These are phyloP conservation scores for Eulemur mongoz DNA, from an alignment of 2,797 vertebrate species.

Conservation along the genomic window DNA sequence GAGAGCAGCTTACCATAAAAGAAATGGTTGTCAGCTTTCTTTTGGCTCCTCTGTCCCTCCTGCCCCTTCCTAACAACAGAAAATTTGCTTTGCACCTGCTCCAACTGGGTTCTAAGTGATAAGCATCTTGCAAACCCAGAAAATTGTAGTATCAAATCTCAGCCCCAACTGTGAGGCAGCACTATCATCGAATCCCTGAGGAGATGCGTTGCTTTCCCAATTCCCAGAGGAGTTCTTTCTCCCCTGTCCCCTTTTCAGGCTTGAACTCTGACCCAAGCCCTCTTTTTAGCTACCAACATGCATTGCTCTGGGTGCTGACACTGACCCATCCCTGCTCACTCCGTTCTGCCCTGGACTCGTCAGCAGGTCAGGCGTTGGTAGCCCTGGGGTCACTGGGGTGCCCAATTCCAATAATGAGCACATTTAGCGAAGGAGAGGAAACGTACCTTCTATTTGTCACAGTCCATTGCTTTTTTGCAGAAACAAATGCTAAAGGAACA, in stretches of 20 bases:
- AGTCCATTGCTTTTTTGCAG: background rate
- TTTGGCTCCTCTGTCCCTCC: slow-evolving; percentile 49
- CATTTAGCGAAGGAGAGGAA: slow-evolving; percentile 71
- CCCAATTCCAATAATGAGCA: slow-evolving; percentile 82
- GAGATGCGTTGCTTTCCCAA: slow-evolving; percentile 64
- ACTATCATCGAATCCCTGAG: slow-evolving; percentile 58
- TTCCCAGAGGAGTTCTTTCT: slow-evolving; percentile 58
- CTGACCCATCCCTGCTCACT: slow-evolving; percentile 29
- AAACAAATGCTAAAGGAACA: slow-evolving; percentile 12
- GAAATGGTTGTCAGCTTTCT: slow-evolving; percentile 57
- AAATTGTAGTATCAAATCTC: slow-evolving; percentile 83
- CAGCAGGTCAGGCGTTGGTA: slow-evolving; percentile 79
- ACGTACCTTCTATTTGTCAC: slow-evolving; percentile 8
- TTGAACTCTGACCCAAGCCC: slow-evolving; percentile 78
- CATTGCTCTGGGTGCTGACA: slow-evolving; percentile 56
- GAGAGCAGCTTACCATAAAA: slow-evolving; percentile 47
- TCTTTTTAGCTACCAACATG: slow-evolving; percentile 49
- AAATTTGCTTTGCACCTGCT: slow-evolving; percentile 84
- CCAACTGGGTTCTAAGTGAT: slow-evolving; percentile 81
- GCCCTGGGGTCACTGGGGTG: slow-evolving; percentile 81
- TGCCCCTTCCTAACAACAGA: slow-evolving; percentile 55
- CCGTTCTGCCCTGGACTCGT: slow-evolving; percentile 46
- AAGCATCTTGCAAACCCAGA: slow-evolving; percentile 78
- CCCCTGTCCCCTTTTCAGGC: slow-evolving; percentile 44
- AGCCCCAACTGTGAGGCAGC: slow-evolving; percentile 76